phyloP scores from a whole-genome alignment of 2,888 invertebrate genomes.

The Fissipunctia ypsillon region DNA sequence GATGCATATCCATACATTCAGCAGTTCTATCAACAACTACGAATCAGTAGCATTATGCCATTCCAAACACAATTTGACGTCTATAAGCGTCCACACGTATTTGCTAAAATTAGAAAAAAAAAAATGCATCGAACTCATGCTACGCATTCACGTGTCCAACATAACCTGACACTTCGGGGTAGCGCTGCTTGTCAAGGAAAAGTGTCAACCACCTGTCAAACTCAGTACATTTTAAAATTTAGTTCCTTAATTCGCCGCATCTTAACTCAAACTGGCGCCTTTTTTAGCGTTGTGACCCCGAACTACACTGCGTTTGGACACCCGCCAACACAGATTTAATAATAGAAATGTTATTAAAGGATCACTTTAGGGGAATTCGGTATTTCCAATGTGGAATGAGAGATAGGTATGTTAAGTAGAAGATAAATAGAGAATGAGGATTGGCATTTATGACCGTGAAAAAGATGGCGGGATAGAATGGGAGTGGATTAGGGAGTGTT shows the following conservation, averaged over 20 bases:
- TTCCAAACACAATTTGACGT: conserved; percentile 4
- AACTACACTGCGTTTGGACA: conserved; percentile 58
- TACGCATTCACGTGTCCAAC: background rate
- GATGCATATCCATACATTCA: background rate
- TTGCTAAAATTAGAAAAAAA: conserved; percentile 47
- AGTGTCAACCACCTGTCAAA: conserved; percentile 26
- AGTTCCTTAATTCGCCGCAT: conserved; percentile 12
- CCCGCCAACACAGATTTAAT: conserved; percentile 58
- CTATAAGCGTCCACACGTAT: conserved; percentile 15
- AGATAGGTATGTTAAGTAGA: conserved; percentile 29
- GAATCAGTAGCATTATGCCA: background rate
- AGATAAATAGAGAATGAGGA: conserved; percentile 24
- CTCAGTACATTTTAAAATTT: conserved; percentile 15
- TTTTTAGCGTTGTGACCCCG: conserved; percentile 55
- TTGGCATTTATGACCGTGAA: conserved; percentile 43
- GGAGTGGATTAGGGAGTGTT: conserved; percentile 18
- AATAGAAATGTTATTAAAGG: conserved; percentile 63
- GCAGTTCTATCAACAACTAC: background rate
- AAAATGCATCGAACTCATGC: conserved; percentile 57
- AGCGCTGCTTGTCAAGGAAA: background rate
- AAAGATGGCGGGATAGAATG: conserved; percentile 28
- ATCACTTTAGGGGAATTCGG: conserved; percentile 59
- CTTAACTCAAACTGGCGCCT: conserved; percentile 31
- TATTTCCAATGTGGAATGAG: conserved; percentile 56
- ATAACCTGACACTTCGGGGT: conserved; percentile 5